These are phyloP conservation scores for Melanotaenia parkinsoni DNA, from an alignment of 2,797 vertebrate species.

Conservation along the genomic window DNA sequence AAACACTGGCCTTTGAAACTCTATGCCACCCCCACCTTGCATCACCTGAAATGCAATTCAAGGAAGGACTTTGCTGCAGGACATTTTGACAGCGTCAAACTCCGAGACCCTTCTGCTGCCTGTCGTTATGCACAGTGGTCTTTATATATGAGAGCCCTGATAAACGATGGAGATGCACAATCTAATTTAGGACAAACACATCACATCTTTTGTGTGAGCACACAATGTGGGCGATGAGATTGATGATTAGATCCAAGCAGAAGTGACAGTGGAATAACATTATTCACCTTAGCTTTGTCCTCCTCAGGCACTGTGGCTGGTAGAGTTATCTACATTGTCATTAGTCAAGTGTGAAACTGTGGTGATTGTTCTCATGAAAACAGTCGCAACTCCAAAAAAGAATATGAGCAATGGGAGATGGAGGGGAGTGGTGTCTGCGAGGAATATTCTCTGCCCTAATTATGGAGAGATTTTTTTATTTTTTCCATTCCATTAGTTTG, in stretches of 20 bases:
- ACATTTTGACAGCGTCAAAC: conserved; percentile 37
- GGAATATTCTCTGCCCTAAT: conserved; percentile 61
- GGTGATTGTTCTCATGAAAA: conserved; percentile 61
- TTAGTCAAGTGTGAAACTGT: conserved; percentile 66
- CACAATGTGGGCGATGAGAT: conserved; percentile 71
- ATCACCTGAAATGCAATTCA: conserved; percentile 49
- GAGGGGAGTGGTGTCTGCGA: conserved; percentile 16
- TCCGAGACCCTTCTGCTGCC: conserved; percentile 31
- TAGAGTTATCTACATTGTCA: conserved; percentile 55
- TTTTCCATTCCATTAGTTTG: conserved; percentile 31
- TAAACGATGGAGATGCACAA: conserved; percentile 66
- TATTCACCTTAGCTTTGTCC: conserved; percentile 72
- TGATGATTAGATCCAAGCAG: conserved; percentile 69
- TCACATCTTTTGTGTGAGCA: conserved; percentile 69
- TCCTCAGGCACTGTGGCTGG: conserved; percentile 43
- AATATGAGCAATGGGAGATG: conserved; percentile 46
- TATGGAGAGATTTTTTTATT: conserved; percentile 36
- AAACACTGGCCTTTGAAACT: conserved; percentile 63
- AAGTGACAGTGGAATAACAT: conserved; percentile 77
- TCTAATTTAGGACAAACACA: conserved; percentile 74
- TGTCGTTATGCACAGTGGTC: conserved; percentile 34
- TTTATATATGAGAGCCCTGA: conserved; percentile 66
- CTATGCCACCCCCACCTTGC: conserved; percentile 17
- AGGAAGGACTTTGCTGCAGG: conserved; percentile 60
- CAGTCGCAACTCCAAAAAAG: conserved; percentile 39